phyloP scores from a whole-genome alignment of 2,797 vertebrate species.

The Girardinus metallicus region DNA sequence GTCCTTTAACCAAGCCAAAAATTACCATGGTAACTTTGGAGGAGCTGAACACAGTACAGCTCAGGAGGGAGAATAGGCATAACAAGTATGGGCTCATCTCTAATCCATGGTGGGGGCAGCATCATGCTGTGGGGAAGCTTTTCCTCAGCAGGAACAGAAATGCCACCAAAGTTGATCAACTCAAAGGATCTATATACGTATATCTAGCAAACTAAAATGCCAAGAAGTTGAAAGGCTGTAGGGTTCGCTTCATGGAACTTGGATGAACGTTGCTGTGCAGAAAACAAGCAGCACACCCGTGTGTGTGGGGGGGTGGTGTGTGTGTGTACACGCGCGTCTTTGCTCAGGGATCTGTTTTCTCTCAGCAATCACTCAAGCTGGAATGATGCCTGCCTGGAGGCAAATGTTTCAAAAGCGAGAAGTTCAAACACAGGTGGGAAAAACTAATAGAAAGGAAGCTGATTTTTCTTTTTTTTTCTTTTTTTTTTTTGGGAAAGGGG shows the following conservation, averaged over 20 bases:
- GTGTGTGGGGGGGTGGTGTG: background rate
- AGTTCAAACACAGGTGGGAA: constrained; percentile 15
- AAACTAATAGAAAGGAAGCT: background rate
- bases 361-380: constrained; percentile 45
- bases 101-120: background rate
- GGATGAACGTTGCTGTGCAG: constrained; percentile 1
- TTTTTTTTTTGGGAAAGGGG: too few relatives aligned
- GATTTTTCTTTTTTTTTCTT: background rate
- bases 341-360: constrained; percentile 35
- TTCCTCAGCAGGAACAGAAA: background rate
- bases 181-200: background rate
- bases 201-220: background rate
- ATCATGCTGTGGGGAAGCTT: background rate
- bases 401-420: constrained; percentile 16
- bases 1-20: background rate
- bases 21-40: background rate
- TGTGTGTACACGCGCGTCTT: background rate
- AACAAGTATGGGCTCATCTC: background rate
- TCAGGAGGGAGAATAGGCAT: background rate
- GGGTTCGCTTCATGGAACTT: too few relatives aligned
- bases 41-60: background rate
- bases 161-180: background rate
- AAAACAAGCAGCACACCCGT: background rate
- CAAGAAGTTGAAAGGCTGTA: background rate
- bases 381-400: constrained; percentile 40